A percentile compares a stretch with the other conserved stretches of the same genome.
Evolutionary conservation across 2,797 vertebrate genomes (phyloP).

Genomic region (Pyrocephalus nanus): DNA sequence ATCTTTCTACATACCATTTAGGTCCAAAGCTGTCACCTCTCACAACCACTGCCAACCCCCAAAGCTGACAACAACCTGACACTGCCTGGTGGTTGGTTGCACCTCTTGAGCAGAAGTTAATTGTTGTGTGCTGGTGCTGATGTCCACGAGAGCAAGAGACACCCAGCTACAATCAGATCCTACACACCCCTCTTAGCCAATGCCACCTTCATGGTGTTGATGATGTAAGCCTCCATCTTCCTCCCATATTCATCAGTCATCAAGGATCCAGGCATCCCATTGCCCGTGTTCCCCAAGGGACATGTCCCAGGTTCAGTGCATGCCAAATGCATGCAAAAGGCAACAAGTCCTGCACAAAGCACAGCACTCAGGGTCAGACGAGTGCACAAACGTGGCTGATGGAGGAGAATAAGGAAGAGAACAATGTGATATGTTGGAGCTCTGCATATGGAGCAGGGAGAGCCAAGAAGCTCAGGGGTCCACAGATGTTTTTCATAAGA

Average conservation of each 20-base stretch:
- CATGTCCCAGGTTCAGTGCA: neutral
- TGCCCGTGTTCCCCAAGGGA: neutral
- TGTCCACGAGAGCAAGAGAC: neutral
- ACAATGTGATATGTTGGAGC: neutral
- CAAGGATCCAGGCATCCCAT: neutral
- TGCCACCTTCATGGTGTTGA: neutral
- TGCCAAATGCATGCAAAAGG: neutral
- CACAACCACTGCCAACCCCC: neutral
- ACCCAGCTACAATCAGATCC: neutral
- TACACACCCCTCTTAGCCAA: neutral
- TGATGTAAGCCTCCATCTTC: neutral
- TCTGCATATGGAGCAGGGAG: neutral
- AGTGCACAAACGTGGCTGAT: neutral
- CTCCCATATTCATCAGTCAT: neutral
- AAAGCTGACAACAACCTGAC: neutral
- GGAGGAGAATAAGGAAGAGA: neutral
- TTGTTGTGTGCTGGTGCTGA: neutral
- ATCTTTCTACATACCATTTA: neutral
- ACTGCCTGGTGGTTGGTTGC: neutral
- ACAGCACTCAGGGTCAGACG: neutral
- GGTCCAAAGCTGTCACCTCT: neutral
- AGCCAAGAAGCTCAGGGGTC: neutral
- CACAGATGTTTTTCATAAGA: constrained; percentile 16
- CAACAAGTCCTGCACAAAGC: neutral
- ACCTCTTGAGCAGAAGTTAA: neutral